phyloP scores from a whole-genome alignment of 2,888 invertebrate species.

The Bhutanitis thaidina region DNA sequence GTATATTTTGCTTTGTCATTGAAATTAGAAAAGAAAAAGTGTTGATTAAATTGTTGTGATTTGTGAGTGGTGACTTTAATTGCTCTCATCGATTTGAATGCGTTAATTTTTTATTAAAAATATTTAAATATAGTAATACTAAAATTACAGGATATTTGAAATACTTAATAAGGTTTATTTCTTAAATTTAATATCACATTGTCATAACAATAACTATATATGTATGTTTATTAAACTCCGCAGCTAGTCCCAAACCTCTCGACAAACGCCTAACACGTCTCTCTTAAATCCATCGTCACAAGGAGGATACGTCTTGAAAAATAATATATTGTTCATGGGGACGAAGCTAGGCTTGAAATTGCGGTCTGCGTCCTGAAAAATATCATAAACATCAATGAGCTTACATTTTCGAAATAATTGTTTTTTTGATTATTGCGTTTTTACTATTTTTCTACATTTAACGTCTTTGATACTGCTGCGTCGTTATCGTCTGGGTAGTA shows the following conservation, averaged over 20 bases:
- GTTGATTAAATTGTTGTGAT: slow-evolving; percentile 15
- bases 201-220: background rate
- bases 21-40: background rate
- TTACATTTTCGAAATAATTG: no score
- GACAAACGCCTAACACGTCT: slow-evolving; percentile 58
- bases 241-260: slow-evolving; percentile 60
- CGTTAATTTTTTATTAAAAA: slow-evolving; percentile 2
- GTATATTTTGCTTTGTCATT: background rate
- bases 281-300: slow-evolving; percentile 57
- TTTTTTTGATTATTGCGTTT: no score
- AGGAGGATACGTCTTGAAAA: slow-evolving; percentile 47
- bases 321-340: slow-evolving; percentile 50
- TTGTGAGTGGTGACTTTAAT: background rate
- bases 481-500: no score
- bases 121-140: background rate
- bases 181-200: slow-evolving; percentile 11
- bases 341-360: slow-evolving; percentile 47
- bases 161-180: no score
- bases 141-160: no score
- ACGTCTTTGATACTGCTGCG: no score
- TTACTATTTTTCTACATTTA: no score
- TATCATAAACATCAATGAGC: background rate
- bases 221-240: slow-evolving; percentile 12
- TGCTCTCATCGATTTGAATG: background rate
- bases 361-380: slow-evolving; percentile 41